These are phyloP conservation scores for Reticulitermes speratus DNA, from an alignment of 1,140 invertebrate species.

Conservation along the genomic window DNA sequence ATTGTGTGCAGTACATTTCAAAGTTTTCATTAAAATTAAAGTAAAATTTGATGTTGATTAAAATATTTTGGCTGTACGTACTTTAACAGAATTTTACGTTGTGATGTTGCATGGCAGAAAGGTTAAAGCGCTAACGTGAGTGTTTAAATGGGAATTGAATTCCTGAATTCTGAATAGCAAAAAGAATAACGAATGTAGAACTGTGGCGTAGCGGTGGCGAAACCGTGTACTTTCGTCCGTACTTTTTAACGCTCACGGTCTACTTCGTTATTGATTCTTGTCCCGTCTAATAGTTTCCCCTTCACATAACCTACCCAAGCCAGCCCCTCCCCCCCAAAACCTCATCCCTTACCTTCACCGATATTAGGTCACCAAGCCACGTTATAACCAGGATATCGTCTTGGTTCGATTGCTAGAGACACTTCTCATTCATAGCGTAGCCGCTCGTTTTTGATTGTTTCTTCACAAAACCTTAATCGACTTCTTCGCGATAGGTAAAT, in stretches of 20 bases:
- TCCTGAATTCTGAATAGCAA: background rate
- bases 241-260: background rate
- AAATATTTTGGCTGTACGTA: too few relatives aligned
- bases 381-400: background rate
- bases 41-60: too few relatives aligned
- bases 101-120: background rate
- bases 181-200: background rate
- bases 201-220: background rate
- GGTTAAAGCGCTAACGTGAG: background rate
- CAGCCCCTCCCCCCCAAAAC: too few relatives aligned
- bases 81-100: too few relatives aligned
- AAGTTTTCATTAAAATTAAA: too few relatives aligned
- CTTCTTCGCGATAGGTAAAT: too few relatives aligned
- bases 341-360: too few relatives aligned
- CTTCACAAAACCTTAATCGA: too few relatives aligned
- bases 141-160: background rate
- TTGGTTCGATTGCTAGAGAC: background rate
- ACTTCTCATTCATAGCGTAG: too few relatives aligned
- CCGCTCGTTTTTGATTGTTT: too few relatives aligned
- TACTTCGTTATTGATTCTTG: background rate
- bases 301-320: background rate
- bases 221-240: background rate
- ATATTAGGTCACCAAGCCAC: background rate
- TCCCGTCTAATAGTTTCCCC: background rate
- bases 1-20: too few relatives aligned